Evolutionary conservation across 2,888 invertebrate species (phyloP).

Genomic region (Harpagoxenus sublaevis): DNA sequence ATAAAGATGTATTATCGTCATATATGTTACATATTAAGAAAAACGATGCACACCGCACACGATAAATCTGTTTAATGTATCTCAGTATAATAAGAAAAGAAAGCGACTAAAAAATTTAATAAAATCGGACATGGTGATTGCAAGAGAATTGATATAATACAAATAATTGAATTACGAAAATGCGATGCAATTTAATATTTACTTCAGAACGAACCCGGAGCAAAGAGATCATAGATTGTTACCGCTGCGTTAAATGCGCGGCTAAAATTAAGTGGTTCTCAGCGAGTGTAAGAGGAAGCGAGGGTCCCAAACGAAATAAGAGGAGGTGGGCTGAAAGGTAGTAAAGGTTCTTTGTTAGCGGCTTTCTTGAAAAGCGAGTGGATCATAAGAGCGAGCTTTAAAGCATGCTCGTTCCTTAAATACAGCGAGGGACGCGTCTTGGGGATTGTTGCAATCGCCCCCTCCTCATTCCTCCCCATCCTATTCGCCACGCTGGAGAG

Average conservation of each 20-base stretch:
- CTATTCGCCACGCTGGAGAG: slow-evolving; percentile 39
- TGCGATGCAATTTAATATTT: slow-evolving; percentile 6
- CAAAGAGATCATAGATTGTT: slow-evolving; percentile 58
- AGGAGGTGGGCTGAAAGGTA: slow-evolving; percentile 51
- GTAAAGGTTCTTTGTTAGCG: slow-evolving; percentile 77
- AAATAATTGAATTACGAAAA: slow-evolving; percentile 19
- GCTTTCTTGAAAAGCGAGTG: slow-evolving; percentile 64
- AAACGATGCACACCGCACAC: too few relatives aligned
- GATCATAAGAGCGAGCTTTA: slow-evolving; percentile 76
- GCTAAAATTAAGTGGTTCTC: slow-evolving; percentile 71
- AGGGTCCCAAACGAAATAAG: slow-evolving; percentile 26
- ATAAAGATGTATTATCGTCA: background rate
- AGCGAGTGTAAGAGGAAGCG: slow-evolving; percentile 34
- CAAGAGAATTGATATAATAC: background rate
- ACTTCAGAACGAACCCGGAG: background rate
- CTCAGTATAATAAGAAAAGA: background rate
- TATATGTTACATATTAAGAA: too few relatives aligned
- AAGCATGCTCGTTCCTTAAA: slow-evolving; percentile 75
- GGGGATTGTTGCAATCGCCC: slow-evolving; percentile 33
- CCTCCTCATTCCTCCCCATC: background rate
- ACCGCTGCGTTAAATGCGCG: slow-evolving; percentile 67
- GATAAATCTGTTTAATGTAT: background rate
- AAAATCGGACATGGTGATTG: background rate
- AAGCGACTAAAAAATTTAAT: background rate
- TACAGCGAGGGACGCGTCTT: slow-evolving; percentile 43